These are phyloP conservation scores for Epinephelus malabaricus DNA, from an alignment of 2,797 vertebrate species.

Conservation along the genomic window DNA sequence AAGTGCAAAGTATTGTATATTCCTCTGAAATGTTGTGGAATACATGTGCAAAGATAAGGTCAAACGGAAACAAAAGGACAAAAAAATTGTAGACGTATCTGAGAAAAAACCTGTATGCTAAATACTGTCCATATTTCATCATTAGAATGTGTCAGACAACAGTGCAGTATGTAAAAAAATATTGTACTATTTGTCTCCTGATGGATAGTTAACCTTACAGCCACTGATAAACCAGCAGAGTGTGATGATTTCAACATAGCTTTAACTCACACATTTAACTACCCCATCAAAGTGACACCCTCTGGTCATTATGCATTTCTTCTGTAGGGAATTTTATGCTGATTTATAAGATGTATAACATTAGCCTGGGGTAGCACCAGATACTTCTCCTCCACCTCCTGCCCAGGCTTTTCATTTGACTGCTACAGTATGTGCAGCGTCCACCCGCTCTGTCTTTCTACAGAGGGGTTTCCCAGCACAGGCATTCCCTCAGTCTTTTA, in stretches of 20 bases:
- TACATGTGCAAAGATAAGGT: too few species aligned
- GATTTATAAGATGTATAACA: slow-evolving; percentile 27
- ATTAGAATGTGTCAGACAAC: background rate
- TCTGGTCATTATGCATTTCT: slow-evolving; percentile 23
- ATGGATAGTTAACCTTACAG: background rate
- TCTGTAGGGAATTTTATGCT: slow-evolving; percentile 27
- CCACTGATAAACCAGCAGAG: slow-evolving; percentile 1
- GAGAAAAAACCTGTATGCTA: too few species aligned
- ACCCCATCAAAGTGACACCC: slow-evolving; percentile 14
- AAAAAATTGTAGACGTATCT: too few species aligned
- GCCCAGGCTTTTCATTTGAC: slow-evolving; percentile 53
- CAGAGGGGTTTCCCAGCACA: slow-evolving; percentile 72
- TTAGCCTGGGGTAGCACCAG: slow-evolving; percentile 36
- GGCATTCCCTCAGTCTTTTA: slow-evolving; percentile 75
- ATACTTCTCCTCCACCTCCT: slow-evolving; percentile 33
- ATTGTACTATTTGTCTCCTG: background rate
- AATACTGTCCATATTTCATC: too few species aligned
- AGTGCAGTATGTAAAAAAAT: background rate
- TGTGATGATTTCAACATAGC: background rate
- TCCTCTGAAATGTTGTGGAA: too few species aligned
- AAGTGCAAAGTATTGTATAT: too few species aligned
- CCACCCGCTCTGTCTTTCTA: slow-evolving; percentile 44
- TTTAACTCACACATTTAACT: slow-evolving; percentile 1
- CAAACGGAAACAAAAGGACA: too few species aligned
- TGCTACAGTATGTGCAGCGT: slow-evolving; percentile 69